Conservation (phyloP, 2,888 invertebrate genomes). For the Phortica okadai region DNA sequence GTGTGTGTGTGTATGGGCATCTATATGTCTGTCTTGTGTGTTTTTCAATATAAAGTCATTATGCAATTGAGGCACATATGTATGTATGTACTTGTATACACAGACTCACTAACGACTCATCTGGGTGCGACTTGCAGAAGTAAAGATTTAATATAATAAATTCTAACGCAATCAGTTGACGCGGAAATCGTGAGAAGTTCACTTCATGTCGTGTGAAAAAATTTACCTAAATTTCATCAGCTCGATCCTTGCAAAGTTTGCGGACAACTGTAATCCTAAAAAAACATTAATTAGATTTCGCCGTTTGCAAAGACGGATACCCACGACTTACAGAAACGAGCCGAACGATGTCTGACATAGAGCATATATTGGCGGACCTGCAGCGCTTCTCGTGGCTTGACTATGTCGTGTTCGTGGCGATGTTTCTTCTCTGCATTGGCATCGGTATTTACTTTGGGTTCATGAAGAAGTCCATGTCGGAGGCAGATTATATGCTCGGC, state of each 20-base stretch:
- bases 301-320: slow-evolving; percentile 30
- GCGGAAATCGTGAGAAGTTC: slow-evolving; percentile 42
- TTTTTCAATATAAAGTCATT: slow-evolving; percentile 16
- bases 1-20: slow-evolving; percentile 21
- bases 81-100: neutral
- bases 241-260: slow-evolving; percentile 2
- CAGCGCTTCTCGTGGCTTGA: slow-evolving; percentile 75
- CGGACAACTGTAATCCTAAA: slow-evolving; percentile 32
- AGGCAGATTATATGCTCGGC: slow-evolving; percentile 88
- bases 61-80: slow-evolving; percentile 22
- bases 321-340: neutral
- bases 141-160: slow-evolving; percentile 26
- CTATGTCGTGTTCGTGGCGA: slow-evolving; percentile 77
- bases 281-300: neutral
- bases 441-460: slow-evolving; percentile 90
- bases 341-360: slow-evolving; percentile 71
- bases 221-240: neutral
- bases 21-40: slow-evolving; percentile 3
- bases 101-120: neutral
- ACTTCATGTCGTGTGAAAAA: slow-evolving; percentile 18
- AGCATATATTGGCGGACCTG: slow-evolving; percentile 70
- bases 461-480: slow-evolving; percentile 80
- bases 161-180: slow-evolving; percentile 38
- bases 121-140: slow-evolving; percentile 2
- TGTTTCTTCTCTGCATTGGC: slow-evolving; percentile 84